Evolutionary conservation across 2,113 vertebrate species (phyloP).

Genomic region (Fregata magnificens): DNA sequence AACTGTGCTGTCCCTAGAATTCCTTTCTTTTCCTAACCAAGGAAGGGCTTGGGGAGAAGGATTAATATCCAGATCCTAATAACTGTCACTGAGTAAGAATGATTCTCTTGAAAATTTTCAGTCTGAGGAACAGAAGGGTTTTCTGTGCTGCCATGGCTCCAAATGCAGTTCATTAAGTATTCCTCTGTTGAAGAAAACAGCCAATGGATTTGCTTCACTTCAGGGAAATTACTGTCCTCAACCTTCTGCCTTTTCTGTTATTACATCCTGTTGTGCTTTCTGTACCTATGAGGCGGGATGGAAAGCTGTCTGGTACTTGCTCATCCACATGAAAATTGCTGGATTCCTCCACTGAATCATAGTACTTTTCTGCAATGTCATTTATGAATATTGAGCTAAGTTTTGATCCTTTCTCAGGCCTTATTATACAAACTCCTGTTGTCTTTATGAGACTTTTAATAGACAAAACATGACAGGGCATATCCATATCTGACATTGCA

Average conservation of each 20-base stretch:
- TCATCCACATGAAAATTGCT: neutral
- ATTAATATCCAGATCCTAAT: neutral
- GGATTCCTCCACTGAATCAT: neutral
- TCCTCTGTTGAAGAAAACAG: neutral
- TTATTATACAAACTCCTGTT: neutral
- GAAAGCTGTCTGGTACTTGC: neutral
- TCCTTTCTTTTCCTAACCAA: neutral
- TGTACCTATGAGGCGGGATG: neutral
- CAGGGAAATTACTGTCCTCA: neutral
- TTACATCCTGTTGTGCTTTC: neutral
- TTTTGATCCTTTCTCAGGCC: neutral
- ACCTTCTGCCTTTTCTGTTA: neutral
- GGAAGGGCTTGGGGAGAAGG: neutral
- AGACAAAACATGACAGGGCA: neutral
- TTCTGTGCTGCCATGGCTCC: neutral
- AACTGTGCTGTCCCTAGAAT: neutral
- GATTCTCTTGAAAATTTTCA: neutral
- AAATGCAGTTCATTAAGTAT: neutral
- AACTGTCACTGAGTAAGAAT: neutral
- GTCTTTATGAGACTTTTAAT: neutral
- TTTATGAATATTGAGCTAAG: neutral
- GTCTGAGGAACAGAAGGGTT: neutral
- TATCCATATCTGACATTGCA: neutral
- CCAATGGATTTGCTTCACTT: neutral
- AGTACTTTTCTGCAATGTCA: neutral